Base-by-base conservation (phyloP, 2,888 invertebrate genomes). In the Chesias legatella region DNA sequence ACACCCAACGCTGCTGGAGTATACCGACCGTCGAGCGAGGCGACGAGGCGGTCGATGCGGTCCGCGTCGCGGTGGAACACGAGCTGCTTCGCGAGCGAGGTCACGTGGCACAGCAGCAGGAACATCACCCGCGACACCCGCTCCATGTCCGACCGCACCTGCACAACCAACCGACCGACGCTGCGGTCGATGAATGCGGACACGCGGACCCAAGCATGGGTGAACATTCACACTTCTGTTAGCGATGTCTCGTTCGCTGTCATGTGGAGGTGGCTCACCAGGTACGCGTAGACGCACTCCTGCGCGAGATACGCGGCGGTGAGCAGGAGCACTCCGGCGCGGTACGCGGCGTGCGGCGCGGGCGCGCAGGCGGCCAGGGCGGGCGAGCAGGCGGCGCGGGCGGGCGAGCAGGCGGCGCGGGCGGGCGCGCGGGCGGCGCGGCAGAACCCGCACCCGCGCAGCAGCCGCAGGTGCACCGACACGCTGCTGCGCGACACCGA, bases 111-210 rank as follows among this genome's bases (percentile, higher is more conserved):
- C 41, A 86, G 70, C 53, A 85, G 65, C 48, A 86, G 66, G 55
- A 85, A 85, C 82, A 85, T 73, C 41, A 84, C 85, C 10, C 78
- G 75, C 6, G 83, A 67, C 48, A 86, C 53, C 57, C 74, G 73
- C 10, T 66, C 72, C 79, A 85, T 75, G 44, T 84, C 77, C 23
- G 38, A 43, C 10, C 71, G 73, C 46, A 69, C 77, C 75, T 80
- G 58, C 29, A n/a, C n/a, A n/a, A n/a, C n/a, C n/a, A n/a, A n/a
- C n/a, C n/a, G n/a, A n/a, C n/a, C n/a, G n/a, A n/a, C n/a, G n/a
- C n/a, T n/a, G n/a, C n/a, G n/a, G n/a, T n/a, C n/a, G n/a, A n/a
- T n/a, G n/a, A n/a, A n/a, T n/a, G n/a, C n/a, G n/a, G n/a, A n/a
- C n/a, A n/a, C n/a, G n/a, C n/a, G n/a, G n/a, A n/a, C n/a, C n/a